These are phyloP conservation scores for Tenebrio molitor DNA, from an alignment of 1,140 invertebrate species.

Conservation along the genomic window DNA sequence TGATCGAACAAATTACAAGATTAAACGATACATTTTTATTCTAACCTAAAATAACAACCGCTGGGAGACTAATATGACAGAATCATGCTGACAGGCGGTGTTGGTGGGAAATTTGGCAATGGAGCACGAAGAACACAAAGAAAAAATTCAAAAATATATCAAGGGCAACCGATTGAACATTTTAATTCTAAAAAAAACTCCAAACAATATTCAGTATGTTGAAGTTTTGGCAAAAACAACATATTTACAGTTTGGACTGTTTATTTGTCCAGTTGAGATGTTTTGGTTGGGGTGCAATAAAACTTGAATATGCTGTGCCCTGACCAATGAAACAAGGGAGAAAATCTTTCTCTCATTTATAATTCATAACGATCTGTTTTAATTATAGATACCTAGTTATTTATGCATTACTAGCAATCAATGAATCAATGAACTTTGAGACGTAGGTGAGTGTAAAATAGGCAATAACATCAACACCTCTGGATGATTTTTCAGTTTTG, in stretches of 20 bases:
- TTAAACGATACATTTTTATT: slow-evolving; percentile 37
- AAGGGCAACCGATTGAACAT: background rate
- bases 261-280: too few species aligned
- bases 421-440: background rate
- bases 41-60: slow-evolving; percentile 43
- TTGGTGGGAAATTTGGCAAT: slow-evolving; percentile 25
- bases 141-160: slow-evolving; percentile 21
- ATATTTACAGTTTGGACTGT: too few species aligned
- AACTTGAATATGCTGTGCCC: too few species aligned
- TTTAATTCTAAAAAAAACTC: too few species aligned
- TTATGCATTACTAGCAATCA: background rate
- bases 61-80: slow-evolving; percentile 30
- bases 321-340: too few species aligned
- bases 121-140: background rate
- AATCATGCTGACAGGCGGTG: slow-evolving; percentile 41
- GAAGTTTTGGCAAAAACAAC: background rate
- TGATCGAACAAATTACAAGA: slow-evolving; percentile 12
- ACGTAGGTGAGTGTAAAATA: background rate
- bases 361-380: too few species aligned
- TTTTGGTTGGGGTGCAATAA: too few species aligned
- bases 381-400: too few species aligned
- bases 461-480: background rate
- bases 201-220: too few species aligned
- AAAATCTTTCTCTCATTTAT: too few species aligned
- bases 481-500: background rate